A percentile compares a stretch with the other conserved stretches of the same genome.
These are phyloP conservation scores for Xenops minutus DNA, from an alignment of 2,797 vertebrate genomes.

Conservation along the genomic window DNA sequence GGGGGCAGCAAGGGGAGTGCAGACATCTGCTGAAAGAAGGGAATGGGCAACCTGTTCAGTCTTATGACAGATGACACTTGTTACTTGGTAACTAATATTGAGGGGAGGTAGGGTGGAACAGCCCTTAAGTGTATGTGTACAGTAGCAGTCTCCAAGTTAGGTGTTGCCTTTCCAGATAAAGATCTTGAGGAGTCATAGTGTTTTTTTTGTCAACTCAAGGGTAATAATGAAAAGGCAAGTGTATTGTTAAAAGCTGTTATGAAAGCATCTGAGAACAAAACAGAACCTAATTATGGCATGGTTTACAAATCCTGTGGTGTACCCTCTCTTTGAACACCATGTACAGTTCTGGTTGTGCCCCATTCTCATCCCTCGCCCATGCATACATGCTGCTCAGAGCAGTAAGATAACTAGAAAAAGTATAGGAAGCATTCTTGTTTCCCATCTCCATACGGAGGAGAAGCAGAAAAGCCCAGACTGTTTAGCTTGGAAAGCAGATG, in stretches of 20 bases:
- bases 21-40: not conserved
- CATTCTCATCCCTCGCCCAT: not conserved
- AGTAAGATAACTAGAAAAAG: not conserved
- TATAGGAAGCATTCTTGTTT: not conserved
- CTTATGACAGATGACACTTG: not conserved
- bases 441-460: not conserved
- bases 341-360: constrained; percentile 11
- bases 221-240: constrained; percentile 11
- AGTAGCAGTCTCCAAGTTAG: not conserved
- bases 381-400: not conserved
- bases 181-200: not conserved
- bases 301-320: constrained; percentile 27
- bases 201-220: not conserved
- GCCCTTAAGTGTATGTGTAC: not conserved
- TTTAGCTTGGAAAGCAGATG: not conserved
- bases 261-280: constrained; percentile 36
- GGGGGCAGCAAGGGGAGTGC: not conserved
- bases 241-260: constrained; percentile 48
- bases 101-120: not conserved
- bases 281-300: not conserved
- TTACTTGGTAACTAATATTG: not conserved
- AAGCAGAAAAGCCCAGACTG: not conserved
- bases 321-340: not conserved
- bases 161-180: not conserved
- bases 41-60: not conserved